Evolutionary conservation across 2,888 invertebrate species (phyloP).

Genomic region (Teleiodes luculella): DNA sequence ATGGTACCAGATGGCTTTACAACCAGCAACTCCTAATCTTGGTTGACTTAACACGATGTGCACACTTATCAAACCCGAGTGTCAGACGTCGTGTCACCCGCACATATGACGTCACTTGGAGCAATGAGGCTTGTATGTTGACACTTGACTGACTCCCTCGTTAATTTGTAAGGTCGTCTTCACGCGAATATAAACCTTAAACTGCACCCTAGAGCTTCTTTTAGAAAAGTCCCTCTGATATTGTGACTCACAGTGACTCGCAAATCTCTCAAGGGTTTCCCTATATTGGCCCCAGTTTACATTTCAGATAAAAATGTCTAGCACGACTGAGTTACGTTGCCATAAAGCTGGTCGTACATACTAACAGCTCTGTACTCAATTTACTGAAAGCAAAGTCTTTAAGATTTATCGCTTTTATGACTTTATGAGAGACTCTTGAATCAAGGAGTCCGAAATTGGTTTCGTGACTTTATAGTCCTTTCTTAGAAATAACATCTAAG

Average conservation of each 20-base stretch:
- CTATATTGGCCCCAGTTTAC: conserved; percentile 50
- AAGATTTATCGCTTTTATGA: conserved; percentile 1
- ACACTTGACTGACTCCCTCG: conserved; percentile 69
- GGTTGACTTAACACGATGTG: conserved; percentile 31
- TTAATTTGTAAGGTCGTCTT: conserved; percentile 62
- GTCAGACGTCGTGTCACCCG: conserved; percentile 33
- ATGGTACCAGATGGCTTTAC: too few species aligned
- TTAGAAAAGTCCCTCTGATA: conserved; percentile 29
- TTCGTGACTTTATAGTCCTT: not conserved
- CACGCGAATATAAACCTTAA: conserved; percentile 44
- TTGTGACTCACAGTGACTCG: conserved; percentile 25
- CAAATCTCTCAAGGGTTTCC: conserved; percentile 1
- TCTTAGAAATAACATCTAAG: too few species aligned
- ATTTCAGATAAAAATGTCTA: conserved; percentile 60
- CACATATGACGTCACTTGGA: conserved; percentile 43
- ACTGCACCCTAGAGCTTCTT: too few species aligned
- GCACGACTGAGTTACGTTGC: conserved; percentile 15
- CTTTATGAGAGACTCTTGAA: not conserved
- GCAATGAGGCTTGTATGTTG: conserved; percentile 51
- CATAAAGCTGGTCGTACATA: not conserved
- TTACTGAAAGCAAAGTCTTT: conserved; percentile 3
- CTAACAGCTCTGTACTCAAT: not conserved
- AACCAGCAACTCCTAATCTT: not conserved
- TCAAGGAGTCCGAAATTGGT: not conserved
- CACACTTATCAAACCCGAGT: conserved; percentile 37